Evolutionary conservation across 2,113 vertebrate species (phyloP), one percentile per base, ranked within the genome.

Genomic region (Rhinoderma darwinii): DNA sequence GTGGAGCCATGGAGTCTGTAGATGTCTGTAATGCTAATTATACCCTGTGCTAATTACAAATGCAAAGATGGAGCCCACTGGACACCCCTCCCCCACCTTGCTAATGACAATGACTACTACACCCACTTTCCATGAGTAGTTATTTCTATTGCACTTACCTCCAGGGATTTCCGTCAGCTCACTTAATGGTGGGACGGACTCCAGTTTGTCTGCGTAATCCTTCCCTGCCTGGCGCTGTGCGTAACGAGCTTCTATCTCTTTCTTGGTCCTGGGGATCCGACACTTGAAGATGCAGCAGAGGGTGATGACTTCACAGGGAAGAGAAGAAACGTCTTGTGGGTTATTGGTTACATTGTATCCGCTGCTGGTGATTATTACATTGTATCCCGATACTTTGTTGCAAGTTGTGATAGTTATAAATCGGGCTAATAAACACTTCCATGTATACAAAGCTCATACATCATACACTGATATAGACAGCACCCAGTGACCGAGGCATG

Each of bases 211-310:
- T 0, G 98, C 97, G 0, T 99, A 99, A 15, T 90, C 95, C 89
- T 99, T 99, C 86, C 97, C 98, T 0, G 98, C 98, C 86, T 92
- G 92, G 9, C 98, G 94, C 87, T 99, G 97, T 0, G 93, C 94
- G 0, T 96, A 94, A 0, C 98, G 94, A 0, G 97, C 98, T 84
- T 99, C 98, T 0, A 99, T 99, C 93, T 99, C 98, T 89, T 99
- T 99, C 91, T 94, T 96, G 2, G 98, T 99, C 27, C 98, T 93
- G 0, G 98, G 98, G 61, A 99, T 98, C 0, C 98, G 97, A 84
- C 98, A 99, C 91, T 99, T 99, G 94, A 99, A 99, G 90, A 99
- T 96, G 68, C 98, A 99, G 90, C 98, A 99, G 5, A 99, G 91
- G 0, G 96, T 98, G 89, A 99, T 99, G 11, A 99, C 98, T 99